Conservation (phyloP, 1,140 invertebrate species). For the Brachionus asplanchnoidis region DNA sequence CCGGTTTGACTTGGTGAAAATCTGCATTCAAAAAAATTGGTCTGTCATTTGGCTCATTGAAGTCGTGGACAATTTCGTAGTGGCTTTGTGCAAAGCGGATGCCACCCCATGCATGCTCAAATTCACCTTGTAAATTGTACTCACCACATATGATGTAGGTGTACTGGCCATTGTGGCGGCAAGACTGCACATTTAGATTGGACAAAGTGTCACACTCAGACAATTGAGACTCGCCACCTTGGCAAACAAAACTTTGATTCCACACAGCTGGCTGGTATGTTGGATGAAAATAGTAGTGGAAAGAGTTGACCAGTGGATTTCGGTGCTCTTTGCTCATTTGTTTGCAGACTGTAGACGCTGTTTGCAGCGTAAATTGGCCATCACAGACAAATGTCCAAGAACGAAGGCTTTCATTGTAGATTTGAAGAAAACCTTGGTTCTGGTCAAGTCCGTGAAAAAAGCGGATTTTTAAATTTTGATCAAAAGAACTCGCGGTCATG, state of each 20-base stretch:
- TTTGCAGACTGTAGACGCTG: conserved; percentile 23
- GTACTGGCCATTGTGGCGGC: neutral
- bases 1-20: conserved; percentile 20
- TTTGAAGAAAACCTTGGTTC: conserved; percentile 75
- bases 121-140: neutral
- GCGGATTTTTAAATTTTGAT: neutral
- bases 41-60: neutral
- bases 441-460: neutral
- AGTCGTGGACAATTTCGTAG: neutral
- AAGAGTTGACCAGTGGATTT: conserved; percentile 2
- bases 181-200: neutral
- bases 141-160: conserved; percentile 3
- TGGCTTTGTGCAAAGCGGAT: conserved; percentile 21
- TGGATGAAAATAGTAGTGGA: conserved; percentile 24
- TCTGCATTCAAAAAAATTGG: neutral
- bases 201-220: conserved; percentile 20
- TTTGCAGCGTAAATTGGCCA: conserved; percentile 67
- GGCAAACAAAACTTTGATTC: conserved; percentile 39
- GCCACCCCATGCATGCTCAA: conserved; percentile 40
- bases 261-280: conserved; percentile 33
- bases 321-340: conserved; percentile 31
- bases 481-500: neutral
- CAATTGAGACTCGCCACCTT: neutral
- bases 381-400: conserved; percentile 97
- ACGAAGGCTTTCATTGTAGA: conserved; percentile 85